These are phyloP conservation scores for Chaenocephalus aceratus DNA, from an alignment of 2,113 vertebrate genomes.

Conservation along the genomic window DNA sequence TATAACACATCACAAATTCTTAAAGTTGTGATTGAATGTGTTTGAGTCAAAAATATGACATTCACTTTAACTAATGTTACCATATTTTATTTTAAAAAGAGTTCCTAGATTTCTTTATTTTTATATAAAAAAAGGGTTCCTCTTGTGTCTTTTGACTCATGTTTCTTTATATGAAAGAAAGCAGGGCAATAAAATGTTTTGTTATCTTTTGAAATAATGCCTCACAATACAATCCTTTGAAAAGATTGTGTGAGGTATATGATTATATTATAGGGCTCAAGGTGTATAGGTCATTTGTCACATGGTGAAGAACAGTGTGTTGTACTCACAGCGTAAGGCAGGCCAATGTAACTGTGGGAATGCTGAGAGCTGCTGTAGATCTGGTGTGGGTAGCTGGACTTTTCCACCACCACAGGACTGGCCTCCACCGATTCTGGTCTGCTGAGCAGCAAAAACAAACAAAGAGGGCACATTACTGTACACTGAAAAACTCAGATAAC, in stretches of 20 bases:
- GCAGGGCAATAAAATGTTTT: no score
- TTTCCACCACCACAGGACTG: constrained; percentile 99
- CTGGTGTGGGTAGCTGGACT: constrained; percentile 99
- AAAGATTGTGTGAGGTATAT: neutral
- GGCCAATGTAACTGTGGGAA: constrained; percentile 99
- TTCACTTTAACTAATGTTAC: no score
- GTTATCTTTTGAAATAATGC: no score
- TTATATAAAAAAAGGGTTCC: no score
- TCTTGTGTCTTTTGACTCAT: no score
- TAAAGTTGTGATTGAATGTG: neutral
- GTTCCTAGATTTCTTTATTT: no score
- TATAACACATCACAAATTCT: neutral
- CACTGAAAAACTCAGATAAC: neutral
- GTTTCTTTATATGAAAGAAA: no score
- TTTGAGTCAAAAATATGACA: neutral
- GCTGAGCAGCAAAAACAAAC: constrained; percentile 67
- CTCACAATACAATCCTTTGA: no score
- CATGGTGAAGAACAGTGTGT: constrained; percentile 8
- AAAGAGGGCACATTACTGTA: constrained; percentile 30
- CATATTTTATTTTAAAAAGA: no score
- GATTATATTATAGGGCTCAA: neutral
- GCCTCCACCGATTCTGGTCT: constrained; percentile 99
- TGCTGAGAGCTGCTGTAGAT: constrained; percentile 97
- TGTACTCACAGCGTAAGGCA: constrained; percentile 98
- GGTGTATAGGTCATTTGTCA: constrained; percentile 32